Base-by-base conservation (phyloP, 2,888 invertebrate genomes). In the Venustoraphidia nigricollis region DNA sequence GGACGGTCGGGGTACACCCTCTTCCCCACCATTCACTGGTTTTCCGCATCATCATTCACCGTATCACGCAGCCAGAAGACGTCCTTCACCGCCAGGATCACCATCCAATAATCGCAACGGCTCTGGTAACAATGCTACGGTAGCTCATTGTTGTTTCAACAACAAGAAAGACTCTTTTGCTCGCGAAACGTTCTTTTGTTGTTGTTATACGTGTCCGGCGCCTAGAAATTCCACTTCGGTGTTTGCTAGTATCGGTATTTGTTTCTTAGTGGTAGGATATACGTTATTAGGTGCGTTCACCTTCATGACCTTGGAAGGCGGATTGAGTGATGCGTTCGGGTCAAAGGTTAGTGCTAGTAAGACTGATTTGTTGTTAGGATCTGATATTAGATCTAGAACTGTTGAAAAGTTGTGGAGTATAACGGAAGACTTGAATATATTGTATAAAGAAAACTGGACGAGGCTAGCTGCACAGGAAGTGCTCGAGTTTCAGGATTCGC, bases 391-490 rank as follows among this genome's bases (percentile, higher is more conserved):
- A 46, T 73, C 79, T 1, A 75, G 75, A 55, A 86, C 88, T 4
- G 88, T 89, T 2, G 86, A 87, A 65, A 75, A 81, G 10, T 70
- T 89, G 50, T 89, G 89, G 89, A 82, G 83, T 51, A 85, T 89
- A 54, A 89, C 92, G 0, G 84, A 86, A 64, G 83, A 87, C 61
- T 70, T 91, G 48, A 93, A 93, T 64, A 88, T 93, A 56, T 70
- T 94, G 49, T 89, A 91, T 63, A 83, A 87, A 60, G 86, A 88
- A 59, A 93, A 93, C 66, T 94, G 93, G 92, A 92, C 91, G 11
- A 75, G 81, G 54, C 65, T 88, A 53, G 91, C 91, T 1, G 86
- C 89, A n/a, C 79, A 83, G 55, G 87, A 89, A 66, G 85, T 95
- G 56, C 75, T 85, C 64, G 79, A 83, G 59, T 90, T 90, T 62